Evolutionary conservation across 2,797 vertebrate species (phyloP).

Genomic region (Macropodus opercularis): DNA sequence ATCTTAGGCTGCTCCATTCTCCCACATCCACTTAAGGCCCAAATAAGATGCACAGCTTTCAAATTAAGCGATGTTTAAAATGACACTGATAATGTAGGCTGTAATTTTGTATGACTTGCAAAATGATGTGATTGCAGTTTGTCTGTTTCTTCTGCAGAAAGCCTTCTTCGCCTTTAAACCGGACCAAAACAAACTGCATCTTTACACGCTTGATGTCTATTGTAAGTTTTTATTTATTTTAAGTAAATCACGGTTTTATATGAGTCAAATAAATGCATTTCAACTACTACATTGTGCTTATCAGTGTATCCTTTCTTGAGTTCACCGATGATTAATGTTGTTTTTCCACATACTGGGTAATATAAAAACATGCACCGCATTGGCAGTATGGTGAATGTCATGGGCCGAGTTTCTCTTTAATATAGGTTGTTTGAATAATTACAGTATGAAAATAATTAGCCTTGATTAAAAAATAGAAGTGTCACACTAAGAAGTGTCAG

Average conservation of each 20-base stretch:
- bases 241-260: conserved; percentile 63
- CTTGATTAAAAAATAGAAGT: no score
- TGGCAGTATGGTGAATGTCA: not conserved
- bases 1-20: conserved; percentile 26
- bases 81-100: not conserved
- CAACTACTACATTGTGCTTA: not conserved
- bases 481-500: no score
- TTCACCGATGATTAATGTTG: not conserved
- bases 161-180: conserved; percentile 54
- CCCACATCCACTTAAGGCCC: conserved; percentile 11
- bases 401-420: not conserved
- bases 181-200: conserved; percentile 56
- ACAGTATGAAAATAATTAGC: not conserved
- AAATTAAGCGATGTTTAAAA: conserved; percentile 1
- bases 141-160: conserved; percentile 66
- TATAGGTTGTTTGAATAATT: not conserved
- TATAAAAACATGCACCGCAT: not conserved
- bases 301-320: conserved; percentile 8
- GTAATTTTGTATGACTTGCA: not conserved
- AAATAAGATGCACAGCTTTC: not conserved
- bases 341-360: not conserved
- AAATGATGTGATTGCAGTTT: conserved; percentile 9
- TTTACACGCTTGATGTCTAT: conserved; percentile 20
- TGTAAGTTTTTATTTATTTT: conserved; percentile 70
- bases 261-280: conserved; percentile 59